phyloP scores from a whole-genome alignment of 2,797 vertebrate genomes.

The Rhabdophis nuchalis region DNA sequence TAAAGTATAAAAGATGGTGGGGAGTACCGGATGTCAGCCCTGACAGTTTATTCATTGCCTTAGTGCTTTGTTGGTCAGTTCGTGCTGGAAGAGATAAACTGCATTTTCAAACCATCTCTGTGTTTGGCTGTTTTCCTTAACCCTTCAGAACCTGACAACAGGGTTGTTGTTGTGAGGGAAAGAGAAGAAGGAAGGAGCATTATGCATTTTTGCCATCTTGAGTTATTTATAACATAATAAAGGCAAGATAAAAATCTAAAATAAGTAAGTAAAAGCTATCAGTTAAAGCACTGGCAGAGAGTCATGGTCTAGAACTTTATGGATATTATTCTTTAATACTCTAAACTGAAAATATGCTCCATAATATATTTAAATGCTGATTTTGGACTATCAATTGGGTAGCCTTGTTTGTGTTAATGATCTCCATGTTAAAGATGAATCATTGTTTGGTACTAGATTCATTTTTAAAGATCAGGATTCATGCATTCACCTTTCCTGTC shows the following conservation, averaged over 20 bases:
- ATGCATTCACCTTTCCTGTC: not conserved
- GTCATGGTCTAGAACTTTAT: not conserved
- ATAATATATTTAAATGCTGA: not conserved
- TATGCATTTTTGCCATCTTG: not conserved
- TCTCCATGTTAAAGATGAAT: not conserved
- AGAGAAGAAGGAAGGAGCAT: not conserved
- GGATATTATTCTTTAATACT: not conserved
- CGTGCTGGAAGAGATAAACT: too few relatives aligned
- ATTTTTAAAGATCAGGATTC: not conserved
- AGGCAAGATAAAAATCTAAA: too few relatives aligned
- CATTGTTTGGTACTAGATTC: not conserved
- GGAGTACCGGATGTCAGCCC: too few relatives aligned
- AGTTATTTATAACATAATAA: not conserved
- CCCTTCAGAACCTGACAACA: not conserved
- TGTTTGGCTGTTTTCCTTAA: too few relatives aligned
- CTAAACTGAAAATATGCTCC: not conserved
- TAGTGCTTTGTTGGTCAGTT: too few relatives aligned
- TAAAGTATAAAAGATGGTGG: too few relatives aligned
- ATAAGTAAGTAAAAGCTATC: too few relatives aligned
- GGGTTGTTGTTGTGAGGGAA: not conserved
- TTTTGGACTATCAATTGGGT: not conserved
- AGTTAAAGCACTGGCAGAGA: not conserved
- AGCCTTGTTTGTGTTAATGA: not conserved
- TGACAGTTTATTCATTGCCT: too few relatives aligned
- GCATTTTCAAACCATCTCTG: too few relatives aligned